Evolutionary conservation across 2,797 vertebrate genomes (phyloP).

Genomic region (Trematomus bernacchii): DNA sequence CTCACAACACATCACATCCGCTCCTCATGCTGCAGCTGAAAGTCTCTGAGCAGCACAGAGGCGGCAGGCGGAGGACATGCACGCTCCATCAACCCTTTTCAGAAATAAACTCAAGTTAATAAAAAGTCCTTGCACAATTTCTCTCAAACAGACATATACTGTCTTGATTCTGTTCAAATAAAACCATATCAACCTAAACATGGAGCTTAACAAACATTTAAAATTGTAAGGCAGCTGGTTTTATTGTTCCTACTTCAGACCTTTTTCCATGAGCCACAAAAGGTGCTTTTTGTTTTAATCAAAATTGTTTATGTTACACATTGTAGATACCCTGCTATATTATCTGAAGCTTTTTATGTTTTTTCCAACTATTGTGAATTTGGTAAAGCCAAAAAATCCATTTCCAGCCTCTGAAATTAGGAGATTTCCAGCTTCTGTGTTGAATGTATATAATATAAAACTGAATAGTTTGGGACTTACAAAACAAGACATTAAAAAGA

Average conservation of each 20-base stretch:
- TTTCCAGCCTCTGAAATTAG: no score
- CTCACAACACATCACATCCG: slow-evolving; percentile 8
- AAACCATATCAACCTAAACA: slow-evolving; percentile 45
- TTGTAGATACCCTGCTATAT: neutral
- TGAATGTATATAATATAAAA: no score
- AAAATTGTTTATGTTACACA: neutral
- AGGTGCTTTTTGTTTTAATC: slow-evolving; percentile 20
- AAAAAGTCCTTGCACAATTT: slow-evolving; percentile 5
- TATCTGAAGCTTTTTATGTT: neutral
- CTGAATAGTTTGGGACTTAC: no score
- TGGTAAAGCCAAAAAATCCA: neutral
- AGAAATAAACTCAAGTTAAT: slow-evolving; percentile 6
- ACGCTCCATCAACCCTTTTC: slow-evolving; percentile 8
- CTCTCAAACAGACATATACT: slow-evolving; percentile 27
- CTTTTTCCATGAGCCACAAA: slow-evolving; percentile 18
- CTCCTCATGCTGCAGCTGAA: slow-evolving; percentile 39
- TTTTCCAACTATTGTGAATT: neutral
- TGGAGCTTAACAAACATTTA: slow-evolving; percentile 59
- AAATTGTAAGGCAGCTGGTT: slow-evolving; percentile 78
- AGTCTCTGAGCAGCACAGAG: slow-evolving; percentile 34
- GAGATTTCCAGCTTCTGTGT: no score
- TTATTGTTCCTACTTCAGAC: slow-evolving; percentile 8
- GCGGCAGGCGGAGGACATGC: slow-evolving; percentile 31
- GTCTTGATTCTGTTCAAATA: slow-evolving; percentile 37
- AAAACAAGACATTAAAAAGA: no score